Evolutionary conservation across 2,113 vertebrate genomes (phyloP).

Genomic region (Caranx ignobilis): DNA sequence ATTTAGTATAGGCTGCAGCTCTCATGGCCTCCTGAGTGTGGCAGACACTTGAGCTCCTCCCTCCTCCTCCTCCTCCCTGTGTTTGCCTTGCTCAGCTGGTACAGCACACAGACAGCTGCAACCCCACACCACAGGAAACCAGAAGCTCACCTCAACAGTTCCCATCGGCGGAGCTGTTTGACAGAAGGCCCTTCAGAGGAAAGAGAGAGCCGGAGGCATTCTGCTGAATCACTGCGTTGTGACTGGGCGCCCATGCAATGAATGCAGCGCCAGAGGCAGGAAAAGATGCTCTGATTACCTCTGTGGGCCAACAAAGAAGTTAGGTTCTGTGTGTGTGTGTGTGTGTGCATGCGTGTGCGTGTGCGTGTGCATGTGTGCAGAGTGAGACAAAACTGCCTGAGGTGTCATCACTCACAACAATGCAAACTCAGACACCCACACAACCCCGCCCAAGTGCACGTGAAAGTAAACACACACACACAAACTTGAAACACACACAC

Average conservation of each 20-base stretch:
- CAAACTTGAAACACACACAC: neutral
- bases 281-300: slow-evolving; percentile 73
- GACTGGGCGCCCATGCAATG: slow-evolving; percentile 67
- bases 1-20: slow-evolving; percentile 56
- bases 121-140: slow-evolving; percentile 80
- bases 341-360: slow-evolving; percentile 17
- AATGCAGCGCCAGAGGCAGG: slow-evolving; percentile 64
- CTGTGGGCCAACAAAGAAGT: slow-evolving; percentile 64
- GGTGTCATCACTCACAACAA: slow-evolving; percentile 69
- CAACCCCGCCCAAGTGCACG: slow-evolving; percentile 49
- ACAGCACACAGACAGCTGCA: slow-evolving; percentile 74
- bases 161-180: slow-evolving; percentile 62
- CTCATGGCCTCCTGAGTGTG: slow-evolving; percentile 46
- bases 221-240: slow-evolving; percentile 84
- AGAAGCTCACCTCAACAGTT: slow-evolving; percentile 73
- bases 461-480: neutral
- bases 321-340: slow-evolving; percentile 27
- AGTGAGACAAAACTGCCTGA: slow-evolving; percentile 59
- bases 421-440: slow-evolving; percentile 56
- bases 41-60: slow-evolving; percentile 71
- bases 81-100: slow-evolving; percentile 78
- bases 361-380: slow-evolving; percentile 8
- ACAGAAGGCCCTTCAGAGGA: slow-evolving; percentile 73
- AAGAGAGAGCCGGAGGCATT: slow-evolving; percentile 72
- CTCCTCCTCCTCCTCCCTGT: slow-evolving; percentile 63